A percentile compares a stretch with the other conserved stretches of the same genome.
Conservation (phyloP, 1,140 invertebrate species). For the Drosophila aff. region DNA sequence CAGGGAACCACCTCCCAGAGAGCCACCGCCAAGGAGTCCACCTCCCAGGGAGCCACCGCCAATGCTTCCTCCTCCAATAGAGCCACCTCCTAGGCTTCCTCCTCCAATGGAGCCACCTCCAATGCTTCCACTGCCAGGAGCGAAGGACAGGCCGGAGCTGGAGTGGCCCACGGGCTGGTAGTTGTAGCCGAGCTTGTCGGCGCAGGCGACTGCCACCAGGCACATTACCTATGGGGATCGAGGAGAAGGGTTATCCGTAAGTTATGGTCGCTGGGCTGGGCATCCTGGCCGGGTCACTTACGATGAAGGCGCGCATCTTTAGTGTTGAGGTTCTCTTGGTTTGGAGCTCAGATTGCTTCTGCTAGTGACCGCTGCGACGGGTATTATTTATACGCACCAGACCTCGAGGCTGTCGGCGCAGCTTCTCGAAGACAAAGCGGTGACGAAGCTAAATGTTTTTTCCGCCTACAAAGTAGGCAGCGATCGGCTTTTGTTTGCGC, state of each 20-base stretch:
- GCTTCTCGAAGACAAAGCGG: slow-evolving; percentile 69
- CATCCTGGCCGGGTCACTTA: slow-evolving; percentile 52
- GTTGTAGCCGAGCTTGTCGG: slow-evolving; percentile 81
- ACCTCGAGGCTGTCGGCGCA: slow-evolving; percentile 69
- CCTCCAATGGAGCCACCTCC: slow-evolving; percentile 31
- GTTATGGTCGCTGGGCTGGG: neutral
- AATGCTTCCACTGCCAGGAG: slow-evolving; percentile 53
- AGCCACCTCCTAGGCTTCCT: slow-evolving; percentile 16
- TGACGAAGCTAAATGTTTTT: slow-evolving; percentile 70
- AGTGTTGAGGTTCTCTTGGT: slow-evolving; percentile 61
- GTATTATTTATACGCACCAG: slow-evolving; percentile 75
- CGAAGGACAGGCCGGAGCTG: slow-evolving; percentile 62
- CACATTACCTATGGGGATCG: slow-evolving; percentile 60
- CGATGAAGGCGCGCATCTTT: slow-evolving; percentile 78
- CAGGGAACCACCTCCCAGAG: slow-evolving; percentile 18
- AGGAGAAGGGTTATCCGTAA: slow-evolving; percentile 34
- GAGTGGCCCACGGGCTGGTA: slow-evolving; percentile 76
- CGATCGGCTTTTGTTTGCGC: slow-evolving; percentile 59
- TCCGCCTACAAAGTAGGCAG: slow-evolving; percentile 73
- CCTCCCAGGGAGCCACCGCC: slow-evolving; percentile 37
- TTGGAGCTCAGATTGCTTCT: slow-evolving; percentile 71
- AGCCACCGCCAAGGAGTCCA: slow-evolving; percentile 29
- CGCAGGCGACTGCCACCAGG: slow-evolving; percentile 73
- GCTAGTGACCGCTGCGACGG: slow-evolving; percentile 29
- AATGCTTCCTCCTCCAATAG: slow-evolving; percentile 21